Evolutionary conservation across 1,140 invertebrate genomes (phyloP).

Genomic region (Drosophila melanogaster): DNA sequence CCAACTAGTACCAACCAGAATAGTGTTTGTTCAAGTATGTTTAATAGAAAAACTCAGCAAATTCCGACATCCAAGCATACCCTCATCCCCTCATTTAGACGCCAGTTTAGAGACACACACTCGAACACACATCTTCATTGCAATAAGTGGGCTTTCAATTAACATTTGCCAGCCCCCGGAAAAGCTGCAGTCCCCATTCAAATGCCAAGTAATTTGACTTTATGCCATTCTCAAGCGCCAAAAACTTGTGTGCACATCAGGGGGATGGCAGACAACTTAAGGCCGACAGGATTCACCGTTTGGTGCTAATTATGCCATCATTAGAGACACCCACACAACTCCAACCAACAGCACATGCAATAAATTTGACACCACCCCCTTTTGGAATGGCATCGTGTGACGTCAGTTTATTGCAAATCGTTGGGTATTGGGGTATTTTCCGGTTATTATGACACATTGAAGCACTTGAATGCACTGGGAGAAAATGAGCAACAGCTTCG

Average conservation of each 20-base stretch:
- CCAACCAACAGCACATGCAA: constrained; percentile 43
- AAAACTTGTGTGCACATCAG: constrained; percentile 21
- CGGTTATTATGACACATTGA: constrained; percentile 40
- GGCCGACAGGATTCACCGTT: constrained; percentile 35
- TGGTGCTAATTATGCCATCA: constrained; percentile 80
- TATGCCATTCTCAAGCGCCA: constrained; percentile 73
- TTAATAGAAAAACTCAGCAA: too few relatives aligned
- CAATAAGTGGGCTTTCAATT: constrained; percentile 79
- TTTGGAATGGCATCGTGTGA: constrained; percentile 2
- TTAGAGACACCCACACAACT: constrained; percentile 46
- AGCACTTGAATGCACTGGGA: not conserved
- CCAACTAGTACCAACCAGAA: too few relatives aligned
- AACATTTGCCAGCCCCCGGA: constrained; percentile 49
- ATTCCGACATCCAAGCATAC: too few relatives aligned
- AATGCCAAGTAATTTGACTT: constrained; percentile 69
- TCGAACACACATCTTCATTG: constrained; percentile 52
- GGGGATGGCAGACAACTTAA: not conserved
- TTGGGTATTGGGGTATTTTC: constrained; percentile 16
- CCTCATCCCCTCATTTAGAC: not conserved
- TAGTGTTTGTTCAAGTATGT: too few relatives aligned
- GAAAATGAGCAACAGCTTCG: not conserved
- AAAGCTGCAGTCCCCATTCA: constrained; percentile 2
- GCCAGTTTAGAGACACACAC: constrained; percentile 3
- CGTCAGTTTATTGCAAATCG: constrained; percentile 58
- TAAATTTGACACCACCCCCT: constrained; percentile 57